Base-by-base conservation (phyloP, 2,888 invertebrate genomes). In the Suillia variegata region DNA sequence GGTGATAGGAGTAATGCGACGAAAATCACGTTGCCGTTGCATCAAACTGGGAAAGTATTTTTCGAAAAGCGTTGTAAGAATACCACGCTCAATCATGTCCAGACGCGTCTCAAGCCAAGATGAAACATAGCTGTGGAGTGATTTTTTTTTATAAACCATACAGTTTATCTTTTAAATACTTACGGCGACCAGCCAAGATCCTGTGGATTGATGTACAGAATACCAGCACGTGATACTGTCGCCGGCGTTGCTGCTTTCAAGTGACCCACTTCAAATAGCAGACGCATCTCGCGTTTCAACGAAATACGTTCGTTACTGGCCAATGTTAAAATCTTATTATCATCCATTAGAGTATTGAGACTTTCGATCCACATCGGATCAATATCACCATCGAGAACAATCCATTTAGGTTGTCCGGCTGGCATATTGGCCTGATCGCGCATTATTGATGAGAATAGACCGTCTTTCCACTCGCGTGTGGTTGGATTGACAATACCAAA, bases 221-320 rank as follows among this genome's bases (percentile, higher is more conserved):
- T 97, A 58, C 97, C 97, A 56, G 97, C 97, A 56, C 97, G 85
- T 0, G 96, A 97, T 2, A 98, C 97, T 0, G 97, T 97, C 0
- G 97, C 97, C 1, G 97, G 97, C 0, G 97, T 97, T 0, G 97
- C 97, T 0, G 95, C 94, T 73, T 92, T 88, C 67, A 98, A 84
- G 70, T 91, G 92, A 1, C 94, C 91, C 75, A 97, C 96, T 82
- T 97, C 97, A 80, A 98, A 97, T 15, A 98, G 81, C 17, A 98
- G 84, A 34, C 97, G 85, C 96, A 97, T 97, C 18, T 88, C 85
- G 56, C 90, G 89, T 0, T 93, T 95, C 55, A 97, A 82, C 0
- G 96, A 93, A 56, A 98, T 97, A 58, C 97, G 86, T 82, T 97
- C 97, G 74, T 97, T 96, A 81, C 95, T 96, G 13, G 97, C 97